phyloP scores from a whole-genome alignment of 2,797 vertebrate genomes.

The Manis javanica region DNA sequence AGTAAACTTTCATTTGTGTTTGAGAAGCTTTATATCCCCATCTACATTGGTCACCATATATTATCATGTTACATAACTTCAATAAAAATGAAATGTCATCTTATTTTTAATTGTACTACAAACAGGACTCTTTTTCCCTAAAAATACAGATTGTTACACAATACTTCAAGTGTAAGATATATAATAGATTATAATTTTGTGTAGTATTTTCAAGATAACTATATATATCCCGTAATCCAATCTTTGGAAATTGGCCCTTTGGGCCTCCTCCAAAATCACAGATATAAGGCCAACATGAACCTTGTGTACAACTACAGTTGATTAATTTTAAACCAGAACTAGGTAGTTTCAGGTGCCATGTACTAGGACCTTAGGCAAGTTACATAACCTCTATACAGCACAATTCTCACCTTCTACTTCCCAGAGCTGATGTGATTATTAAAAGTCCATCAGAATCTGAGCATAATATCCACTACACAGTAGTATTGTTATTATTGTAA shows the following conservation, averaged over 20 bases:
- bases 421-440: neutral
- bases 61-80: neutral
- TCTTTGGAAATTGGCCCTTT: neutral
- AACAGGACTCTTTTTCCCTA: neutral
- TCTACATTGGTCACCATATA: neutral
- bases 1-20: constrained; percentile 37
- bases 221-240: neutral
- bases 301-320: neutral
- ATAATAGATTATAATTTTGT: neutral
- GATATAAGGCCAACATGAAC: neutral
- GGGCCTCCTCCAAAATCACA: neutral
- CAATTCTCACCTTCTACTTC: neutral
- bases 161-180: neutral
- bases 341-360: neutral
- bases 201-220: neutral
- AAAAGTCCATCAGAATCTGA: neutral
- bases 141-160: neutral
- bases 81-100: neutral
- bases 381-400: neutral
- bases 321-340: neutral
- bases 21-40: neutral
- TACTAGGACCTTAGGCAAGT: neutral
- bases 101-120: neutral
- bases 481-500: neutral
- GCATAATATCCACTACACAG: neutral